Evolutionary conservation across 2,888 invertebrate species (phyloP).

Genomic region (Drosophila vallismaia): DNA sequence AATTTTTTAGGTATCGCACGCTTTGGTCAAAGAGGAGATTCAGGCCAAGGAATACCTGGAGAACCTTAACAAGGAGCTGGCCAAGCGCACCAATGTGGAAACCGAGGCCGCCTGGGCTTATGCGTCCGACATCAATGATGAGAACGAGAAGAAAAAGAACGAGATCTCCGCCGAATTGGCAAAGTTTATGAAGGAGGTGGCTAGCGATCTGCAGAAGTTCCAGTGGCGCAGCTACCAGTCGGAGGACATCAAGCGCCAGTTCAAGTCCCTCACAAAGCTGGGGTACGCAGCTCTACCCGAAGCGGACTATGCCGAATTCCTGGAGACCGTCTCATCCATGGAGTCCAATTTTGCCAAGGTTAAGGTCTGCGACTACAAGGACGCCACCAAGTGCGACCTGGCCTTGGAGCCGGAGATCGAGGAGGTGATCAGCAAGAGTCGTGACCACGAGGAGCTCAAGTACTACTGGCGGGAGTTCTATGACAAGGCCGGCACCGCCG

Average conservation of each 20-base stretch:
- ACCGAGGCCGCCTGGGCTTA: slow-evolving; percentile 89
- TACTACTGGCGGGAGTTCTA: slow-evolving; percentile 93
- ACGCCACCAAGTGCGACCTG: slow-evolving; percentile 88
- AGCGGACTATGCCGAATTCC: slow-evolving; percentile 87
- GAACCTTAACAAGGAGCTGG: slow-evolving; percentile 87
- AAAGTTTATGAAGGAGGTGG: slow-evolving; percentile 82
- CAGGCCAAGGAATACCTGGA: slow-evolving; percentile 87
- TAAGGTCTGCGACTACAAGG: slow-evolving; percentile 89
- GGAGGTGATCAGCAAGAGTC: slow-evolving; percentile 87
- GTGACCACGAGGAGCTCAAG: slow-evolving; percentile 90
- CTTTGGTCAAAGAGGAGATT: slow-evolving; percentile 83
- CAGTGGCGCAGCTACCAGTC: slow-evolving; percentile 90
- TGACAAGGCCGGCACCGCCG: slow-evolving; percentile 88
- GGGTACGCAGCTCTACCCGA: slow-evolving; percentile 90
- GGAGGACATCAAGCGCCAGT: slow-evolving; percentile 89
- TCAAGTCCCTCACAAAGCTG: slow-evolving; percentile 89
- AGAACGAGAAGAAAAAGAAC: slow-evolving; percentile 86
- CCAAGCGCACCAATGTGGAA: slow-evolving; percentile 86
- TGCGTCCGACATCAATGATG: slow-evolving; percentile 90
- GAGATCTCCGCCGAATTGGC: slow-evolving; percentile 81
- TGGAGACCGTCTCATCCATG: slow-evolving; percentile 89
- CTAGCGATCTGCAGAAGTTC: slow-evolving; percentile 84
- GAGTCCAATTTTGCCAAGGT: slow-evolving; percentile 90
- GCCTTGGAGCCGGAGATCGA: slow-evolving; percentile 91
- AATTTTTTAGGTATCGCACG: slow-evolving; percentile 60